Percentiles rank a stretch among this genome's conserved stretches.
Evolutionary conservation across 2,888 invertebrate genomes (phyloP).

Genomic region (Chydorus sphaericus): DNA sequence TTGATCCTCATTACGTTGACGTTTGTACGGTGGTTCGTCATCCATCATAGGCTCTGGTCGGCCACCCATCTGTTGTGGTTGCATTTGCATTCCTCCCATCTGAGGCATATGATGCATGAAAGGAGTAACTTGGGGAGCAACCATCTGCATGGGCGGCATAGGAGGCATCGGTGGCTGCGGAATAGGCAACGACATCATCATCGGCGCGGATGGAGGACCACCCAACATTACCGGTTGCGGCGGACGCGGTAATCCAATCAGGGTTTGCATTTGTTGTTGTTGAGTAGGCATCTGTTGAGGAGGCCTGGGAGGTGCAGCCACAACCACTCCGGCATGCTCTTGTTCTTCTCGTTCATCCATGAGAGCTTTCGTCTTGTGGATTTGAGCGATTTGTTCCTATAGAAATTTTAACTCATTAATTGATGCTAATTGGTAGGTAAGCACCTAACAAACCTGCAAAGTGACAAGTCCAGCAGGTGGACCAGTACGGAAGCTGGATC

Average conservation of each 20-base stretch:
- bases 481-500: conserved; percentile 58
- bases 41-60: conserved; percentile 29
- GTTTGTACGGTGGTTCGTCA: conserved; percentile 77
- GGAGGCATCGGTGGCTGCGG: conserved; percentile 46
- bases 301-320: conserved; percentile 29
- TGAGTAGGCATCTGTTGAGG: no score
- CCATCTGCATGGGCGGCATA: conserved; percentile 29
- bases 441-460: no score
- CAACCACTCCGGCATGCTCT: conserved; percentile 38
- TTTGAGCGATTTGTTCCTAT: conserved; percentile 93
- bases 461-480: conserved; percentile 1
- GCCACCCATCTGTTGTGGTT: background rate
- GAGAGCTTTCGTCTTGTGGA: conserved; percentile 88
- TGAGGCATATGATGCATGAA: conserved; percentile 6
- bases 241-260: conserved; percentile 24
- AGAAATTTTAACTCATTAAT: conserved; percentile 29
- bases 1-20: conserved; percentile 78
- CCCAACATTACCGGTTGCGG: conserved; percentile 27
- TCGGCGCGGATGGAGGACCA: conserved; percentile 35
- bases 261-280: no score
- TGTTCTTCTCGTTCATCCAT: conserved; percentile 89
- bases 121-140: conserved; percentile 14
- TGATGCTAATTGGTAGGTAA: background rate
- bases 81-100: conserved; percentile 1
- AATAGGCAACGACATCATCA: conserved; percentile 33